phyloP scores from a whole-genome alignment of 2,888 invertebrate species.

The Toxonevra muliebris region DNA sequence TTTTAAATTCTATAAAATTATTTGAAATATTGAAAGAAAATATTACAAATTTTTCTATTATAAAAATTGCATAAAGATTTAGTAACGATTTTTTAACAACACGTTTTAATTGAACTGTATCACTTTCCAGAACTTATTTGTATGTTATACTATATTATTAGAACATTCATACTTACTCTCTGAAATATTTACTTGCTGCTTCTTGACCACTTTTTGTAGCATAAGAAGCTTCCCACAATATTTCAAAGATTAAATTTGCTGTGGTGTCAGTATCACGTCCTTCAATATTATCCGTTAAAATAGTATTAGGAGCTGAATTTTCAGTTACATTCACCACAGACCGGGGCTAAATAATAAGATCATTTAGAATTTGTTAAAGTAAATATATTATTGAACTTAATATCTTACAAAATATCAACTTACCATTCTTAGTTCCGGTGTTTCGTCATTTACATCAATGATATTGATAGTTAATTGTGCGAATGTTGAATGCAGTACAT shows the following conservation, averaged over 20 bases:
- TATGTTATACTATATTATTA: too few species aligned
- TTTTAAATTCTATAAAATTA: too few species aligned
- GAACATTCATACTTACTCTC: constrained; percentile 29
- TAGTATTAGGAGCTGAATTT: constrained; percentile 65
- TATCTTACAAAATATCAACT: constrained; percentile 41
- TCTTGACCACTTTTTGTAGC: constrained; percentile 69
- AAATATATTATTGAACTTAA: constrained; percentile 1
- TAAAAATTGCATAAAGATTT: too few species aligned
- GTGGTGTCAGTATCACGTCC: constrained; percentile 72
- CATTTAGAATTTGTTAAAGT: not conserved
- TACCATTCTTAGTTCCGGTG: constrained; percentile 73
- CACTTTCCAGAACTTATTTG: too few species aligned
- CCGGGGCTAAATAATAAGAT: constrained; percentile 32
- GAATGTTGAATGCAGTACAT: constrained; percentile 54
- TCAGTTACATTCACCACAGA: constrained; percentile 68
- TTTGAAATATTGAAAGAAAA: too few species aligned
- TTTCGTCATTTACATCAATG: constrained; percentile 77
- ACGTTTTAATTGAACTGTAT: too few species aligned
- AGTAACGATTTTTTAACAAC: too few species aligned
- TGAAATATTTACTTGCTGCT: constrained; percentile 35
- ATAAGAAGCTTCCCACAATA: constrained; percentile 70
- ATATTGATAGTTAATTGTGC: constrained; percentile 71
- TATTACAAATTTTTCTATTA: too few species aligned
- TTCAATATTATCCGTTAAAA: constrained; percentile 64
- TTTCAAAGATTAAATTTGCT: constrained; percentile 68